These are phyloP conservation scores for Cynocephalus volans DNA, from an alignment of 2,113 vertebrate genomes.

Conservation along the genomic window DNA sequence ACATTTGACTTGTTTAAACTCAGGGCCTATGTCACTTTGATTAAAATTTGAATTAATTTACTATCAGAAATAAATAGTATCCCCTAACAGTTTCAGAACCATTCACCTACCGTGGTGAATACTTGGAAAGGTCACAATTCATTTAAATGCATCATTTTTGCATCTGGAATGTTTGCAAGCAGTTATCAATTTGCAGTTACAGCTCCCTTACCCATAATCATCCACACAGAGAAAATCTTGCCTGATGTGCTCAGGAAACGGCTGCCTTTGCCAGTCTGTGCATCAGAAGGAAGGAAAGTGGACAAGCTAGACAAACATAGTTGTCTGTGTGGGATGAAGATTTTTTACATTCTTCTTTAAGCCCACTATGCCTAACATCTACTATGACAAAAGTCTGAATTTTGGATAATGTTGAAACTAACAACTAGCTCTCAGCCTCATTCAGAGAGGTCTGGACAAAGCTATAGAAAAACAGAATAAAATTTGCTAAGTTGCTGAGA, in stretches of 20 bases:
- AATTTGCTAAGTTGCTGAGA: slow-evolving; percentile 8
- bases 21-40: not conserved
- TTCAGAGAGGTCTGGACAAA: not conserved
- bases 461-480: not conserved
- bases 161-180: not conserved
- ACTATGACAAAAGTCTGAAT: not conserved
- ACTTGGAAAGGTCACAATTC: not conserved
- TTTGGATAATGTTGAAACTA: slow-evolving; percentile 5
- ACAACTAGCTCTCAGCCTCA: not conserved
- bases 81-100: not conserved
- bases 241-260: not conserved
- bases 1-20: slow-evolving; percentile 11
- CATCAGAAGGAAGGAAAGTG: not conserved
- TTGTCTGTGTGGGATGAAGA: not conserved
- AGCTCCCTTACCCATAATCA: not conserved
- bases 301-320: slow-evolving; percentile 1
- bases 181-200: not conserved
- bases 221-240: not conserved
- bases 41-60: slow-evolving; percentile 2
- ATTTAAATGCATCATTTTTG: not conserved
- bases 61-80: slow-evolving; percentile 32
- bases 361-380: not conserved
- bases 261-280: not conserved
- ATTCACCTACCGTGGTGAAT: not conserved
- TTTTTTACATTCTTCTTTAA: slow-evolving; percentile 18